Evolutionary conservation across 2,888 invertebrate species (phyloP), one percentile per base, ranked within the genome.

Genomic region (Exephanes ischioxanthus): DNA sequence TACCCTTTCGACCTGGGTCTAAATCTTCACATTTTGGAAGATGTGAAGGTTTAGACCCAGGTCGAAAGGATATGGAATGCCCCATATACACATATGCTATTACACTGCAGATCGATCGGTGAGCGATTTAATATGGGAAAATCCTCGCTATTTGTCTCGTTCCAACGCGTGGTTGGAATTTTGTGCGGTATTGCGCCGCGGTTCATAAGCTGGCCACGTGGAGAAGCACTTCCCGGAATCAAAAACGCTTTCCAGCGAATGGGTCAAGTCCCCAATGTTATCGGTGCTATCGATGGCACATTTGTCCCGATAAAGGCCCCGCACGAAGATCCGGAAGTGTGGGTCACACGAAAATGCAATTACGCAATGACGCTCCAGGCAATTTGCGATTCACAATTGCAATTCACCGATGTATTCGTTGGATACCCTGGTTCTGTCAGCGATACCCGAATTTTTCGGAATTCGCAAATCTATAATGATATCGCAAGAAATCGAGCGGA

Each of bases 361-460:
- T 80, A 89, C 85, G 87, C 87, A 1, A 86, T 91, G 1, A 89
- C 87, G 11, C 67, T 89, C 5, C 90, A 91, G 84, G 89, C 86
- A 30, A 88, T 90, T 70, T 88, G 87, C 70, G 83, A 87, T 76
- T 61, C 82, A 9, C 53, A 67, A 14, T 67, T 86, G 37, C 85
- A 68, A 14, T 88, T 89, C 51, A 83, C 61, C 9, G 89, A 90
- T 86, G 51, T 68, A 70, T 91, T 89, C 84, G 81, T 83, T 72
- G 89, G 90, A 19, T 91, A 87, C 75, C 89, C 90, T 33, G 87
- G 88, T 7, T 90, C 90, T 4, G 89, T 89, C 0, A 85, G 84
- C 75, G 89, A 78, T 78, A 78, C 66, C 2, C 19, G 88, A 51
- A 86, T 90, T 19, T 89, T 90, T 45, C 51, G 82, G 68, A 88